Conservation (phyloP, 2,797 vertebrate species). For the Xiphorhynchus erythropygius region DNA sequence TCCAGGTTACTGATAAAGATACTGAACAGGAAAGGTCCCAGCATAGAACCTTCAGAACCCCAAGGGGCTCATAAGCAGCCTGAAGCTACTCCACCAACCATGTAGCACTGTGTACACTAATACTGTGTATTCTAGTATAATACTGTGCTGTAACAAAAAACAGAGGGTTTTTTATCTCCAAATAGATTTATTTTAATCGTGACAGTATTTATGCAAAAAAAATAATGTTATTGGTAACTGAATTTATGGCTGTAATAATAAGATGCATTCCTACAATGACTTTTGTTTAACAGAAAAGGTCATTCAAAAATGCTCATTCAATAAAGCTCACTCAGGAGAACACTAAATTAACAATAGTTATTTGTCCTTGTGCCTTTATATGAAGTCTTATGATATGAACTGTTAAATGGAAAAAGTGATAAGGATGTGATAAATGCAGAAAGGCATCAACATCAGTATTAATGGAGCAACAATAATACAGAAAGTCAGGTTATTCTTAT, state of each 20-base stretch:
- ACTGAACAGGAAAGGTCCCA: not conserved
- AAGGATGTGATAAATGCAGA: constrained; percentile 25
- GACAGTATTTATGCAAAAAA: not conserved
- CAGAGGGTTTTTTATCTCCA: not conserved
- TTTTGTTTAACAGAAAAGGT: constrained; percentile 59
- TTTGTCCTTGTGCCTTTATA: not conserved
- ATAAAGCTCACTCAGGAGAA: constrained; percentile 24
- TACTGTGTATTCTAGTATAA: not conserved
- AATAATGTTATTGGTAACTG: not conserved
- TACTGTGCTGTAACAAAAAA: not conserved
- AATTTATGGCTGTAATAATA: constrained; percentile 46
- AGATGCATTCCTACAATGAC: not conserved
- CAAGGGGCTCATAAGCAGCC: not conserved
- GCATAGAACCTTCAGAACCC: rapidly evolving
- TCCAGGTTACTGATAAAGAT: not conserved
- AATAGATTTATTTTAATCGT: not conserved
- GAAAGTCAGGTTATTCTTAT: constrained; percentile 1
- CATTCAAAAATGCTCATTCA: constrained; percentile 28
- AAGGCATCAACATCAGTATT: not conserved
- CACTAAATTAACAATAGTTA: constrained; percentile 43
- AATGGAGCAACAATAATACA: not conserved
- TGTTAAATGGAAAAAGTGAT: constrained; percentile 15
- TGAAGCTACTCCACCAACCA: not conserved
- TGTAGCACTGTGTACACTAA: too few species aligned
- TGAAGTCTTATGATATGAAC: constrained; percentile 36